Evolutionary conservation across 2,797 vertebrate genomes (phyloP).

Genomic region (Xenops minutus): DNA sequence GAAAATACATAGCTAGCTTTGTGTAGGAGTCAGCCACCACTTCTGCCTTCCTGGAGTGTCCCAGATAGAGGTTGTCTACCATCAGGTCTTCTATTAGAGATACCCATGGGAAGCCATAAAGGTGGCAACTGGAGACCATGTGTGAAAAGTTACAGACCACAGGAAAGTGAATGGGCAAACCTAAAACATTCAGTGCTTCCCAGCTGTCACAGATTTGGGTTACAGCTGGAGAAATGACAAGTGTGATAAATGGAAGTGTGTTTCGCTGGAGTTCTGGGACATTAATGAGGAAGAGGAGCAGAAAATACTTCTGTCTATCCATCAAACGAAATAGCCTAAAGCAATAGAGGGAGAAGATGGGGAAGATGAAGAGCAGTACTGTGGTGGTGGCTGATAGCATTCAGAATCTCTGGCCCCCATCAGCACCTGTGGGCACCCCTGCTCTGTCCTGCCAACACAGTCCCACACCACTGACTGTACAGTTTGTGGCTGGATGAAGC

Average conservation of each 20-base stretch:
- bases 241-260: neutral
- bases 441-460: neutral
- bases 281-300: neutral
- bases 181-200: neutral
- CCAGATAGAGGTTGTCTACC: neutral
- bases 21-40: neutral
- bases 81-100: neutral
- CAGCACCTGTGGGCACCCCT: neutral
- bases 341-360: neutral
- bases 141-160: neutral
- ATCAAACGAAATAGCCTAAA: neutral
- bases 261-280: neutral
- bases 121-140: neutral
- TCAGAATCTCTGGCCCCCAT: neutral
- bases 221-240: neutral
- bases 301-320: neutral
- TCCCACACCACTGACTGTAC: accelerated
- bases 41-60: neutral
- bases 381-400: neutral
- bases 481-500: neutral
- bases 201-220: neutral
- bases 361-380: neutral
- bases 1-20: neutral
- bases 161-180: neutral
- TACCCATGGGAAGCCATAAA: neutral